Evolutionary conservation across 2,113 vertebrate genomes (phyloP).

Genomic region (Hydropotes inermis): DNA sequence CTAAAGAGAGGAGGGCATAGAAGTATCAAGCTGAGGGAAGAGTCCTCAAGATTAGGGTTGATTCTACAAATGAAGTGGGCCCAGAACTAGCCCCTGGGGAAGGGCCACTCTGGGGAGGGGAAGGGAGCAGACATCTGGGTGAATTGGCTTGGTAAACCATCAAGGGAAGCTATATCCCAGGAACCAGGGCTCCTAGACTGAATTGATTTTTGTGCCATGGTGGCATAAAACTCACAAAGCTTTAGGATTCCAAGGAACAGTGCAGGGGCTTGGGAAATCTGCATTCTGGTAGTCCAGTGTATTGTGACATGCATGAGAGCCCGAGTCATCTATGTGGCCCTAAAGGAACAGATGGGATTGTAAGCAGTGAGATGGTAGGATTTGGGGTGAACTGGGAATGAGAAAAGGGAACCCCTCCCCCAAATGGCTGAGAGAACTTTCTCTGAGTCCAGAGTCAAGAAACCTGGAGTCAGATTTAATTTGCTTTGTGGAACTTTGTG

Average conservation of each 20-base stretch:
- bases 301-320: background rate
- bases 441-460: background rate
- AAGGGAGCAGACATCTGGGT: background rate
- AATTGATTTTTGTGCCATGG: background rate
- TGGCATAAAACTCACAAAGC: background rate
- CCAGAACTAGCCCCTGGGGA: background rate
- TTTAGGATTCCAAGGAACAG: background rate
- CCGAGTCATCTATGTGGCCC: background rate
- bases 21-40: background rate
- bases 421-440: background rate
- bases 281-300: too few species aligned
- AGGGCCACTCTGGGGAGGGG: background rate
- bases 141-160: background rate
- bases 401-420: background rate
- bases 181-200: background rate
- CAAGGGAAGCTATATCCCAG: background rate
- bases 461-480: background rate
- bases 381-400: background rate
- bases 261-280: background rate
- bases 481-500: background rate
- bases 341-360: background rate
- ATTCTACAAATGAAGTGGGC: background rate
- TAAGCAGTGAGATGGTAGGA: background rate
- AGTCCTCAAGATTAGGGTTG: background rate
- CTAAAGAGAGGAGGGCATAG: background rate